Evolutionary conservation across 2,888 invertebrate genomes (phyloP).

Genomic region (Phymatocera aterrima): DNA sequence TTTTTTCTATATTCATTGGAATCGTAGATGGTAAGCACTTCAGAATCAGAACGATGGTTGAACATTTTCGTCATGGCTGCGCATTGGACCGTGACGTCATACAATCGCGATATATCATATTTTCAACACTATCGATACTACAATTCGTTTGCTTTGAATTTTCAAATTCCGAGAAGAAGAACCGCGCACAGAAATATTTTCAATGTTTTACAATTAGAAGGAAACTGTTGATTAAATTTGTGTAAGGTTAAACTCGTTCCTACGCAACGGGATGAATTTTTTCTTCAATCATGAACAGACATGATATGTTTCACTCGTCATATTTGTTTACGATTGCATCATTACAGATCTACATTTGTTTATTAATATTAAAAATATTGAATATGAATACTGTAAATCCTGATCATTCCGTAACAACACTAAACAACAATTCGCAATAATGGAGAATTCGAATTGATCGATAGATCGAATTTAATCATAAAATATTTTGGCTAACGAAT

Average conservation of each 20-base stretch:
- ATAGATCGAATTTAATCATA: slow-evolving; percentile 9
- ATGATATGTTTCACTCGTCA: background rate
- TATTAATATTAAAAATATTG: background rate
- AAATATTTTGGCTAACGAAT: background rate
- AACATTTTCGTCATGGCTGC: slow-evolving; percentile 1
- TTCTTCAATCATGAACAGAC: background rate
- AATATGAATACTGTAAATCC: background rate
- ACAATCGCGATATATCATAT: background rate
- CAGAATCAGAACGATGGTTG: too few species aligned
- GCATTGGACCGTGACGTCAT: background rate
- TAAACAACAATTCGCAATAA: background rate
- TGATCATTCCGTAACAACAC: background rate
- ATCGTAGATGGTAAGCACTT: too few species aligned
- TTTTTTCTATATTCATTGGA: too few species aligned
- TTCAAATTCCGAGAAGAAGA: background rate
- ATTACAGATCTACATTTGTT: too few species aligned
- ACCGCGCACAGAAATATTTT: too few species aligned
- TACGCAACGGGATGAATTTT: too few species aligned
- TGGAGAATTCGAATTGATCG: slow-evolving; percentile 1
- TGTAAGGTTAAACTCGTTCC: background rate
- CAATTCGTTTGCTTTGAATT: background rate
- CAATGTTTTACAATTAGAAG: too few species aligned
- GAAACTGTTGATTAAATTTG: too few species aligned
- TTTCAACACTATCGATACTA: background rate
- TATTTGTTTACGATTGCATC: background rate